Percentiles rank a stretch among this genome's conserved stretches.
Evolutionary conservation across 2,113 vertebrate genomes (phyloP).

Genomic region (Cololabis saira): DNA sequence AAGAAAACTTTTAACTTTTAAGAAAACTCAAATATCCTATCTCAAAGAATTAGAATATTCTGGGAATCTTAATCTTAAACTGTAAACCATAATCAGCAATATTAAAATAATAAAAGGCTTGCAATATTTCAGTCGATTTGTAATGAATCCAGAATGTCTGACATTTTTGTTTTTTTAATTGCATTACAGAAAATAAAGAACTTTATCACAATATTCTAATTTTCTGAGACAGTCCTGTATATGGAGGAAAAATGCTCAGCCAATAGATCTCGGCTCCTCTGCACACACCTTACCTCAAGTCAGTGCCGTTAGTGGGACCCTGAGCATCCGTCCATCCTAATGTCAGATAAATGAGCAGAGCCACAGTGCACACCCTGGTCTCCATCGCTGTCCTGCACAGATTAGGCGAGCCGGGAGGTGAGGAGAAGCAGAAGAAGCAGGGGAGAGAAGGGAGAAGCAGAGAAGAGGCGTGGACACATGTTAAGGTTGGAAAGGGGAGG

Average conservation of each 20-base stretch:
- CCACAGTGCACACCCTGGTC: slow-evolving; percentile 62
- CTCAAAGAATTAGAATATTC: too few species aligned
- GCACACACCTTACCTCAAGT: slow-evolving; percentile 61
- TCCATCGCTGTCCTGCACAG: slow-evolving; percentile 68
- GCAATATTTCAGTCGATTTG: too few species aligned
- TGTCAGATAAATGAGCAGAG: slow-evolving; percentile 54
- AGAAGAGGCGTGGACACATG: slow-evolving; percentile 10
- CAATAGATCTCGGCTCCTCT: slow-evolving; percentile 1
- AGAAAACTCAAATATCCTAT: too few species aligned
- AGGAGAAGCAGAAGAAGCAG: slow-evolving; percentile 22
- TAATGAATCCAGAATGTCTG: too few species aligned
- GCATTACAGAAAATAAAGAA: too few species aligned
- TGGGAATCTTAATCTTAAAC: too few species aligned
- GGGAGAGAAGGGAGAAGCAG: slow-evolving; percentile 34
- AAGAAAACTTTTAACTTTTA: too few species aligned
- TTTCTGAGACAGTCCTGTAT: too few species aligned
- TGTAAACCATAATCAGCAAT: too few species aligned
- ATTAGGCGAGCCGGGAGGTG: slow-evolving; percentile 47
- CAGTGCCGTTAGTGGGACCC: slow-evolving; percentile 69
- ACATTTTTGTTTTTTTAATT: too few species aligned
- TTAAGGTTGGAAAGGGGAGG: slow-evolving; percentile 13
- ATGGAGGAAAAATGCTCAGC: neutral
- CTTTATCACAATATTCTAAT: too few species aligned
- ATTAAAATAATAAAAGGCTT: too few species aligned
- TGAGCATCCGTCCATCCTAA: slow-evolving; percentile 76